A percentile compares a stretch with the other conserved stretches of the same genome.
These are phyloP conservation scores for Setipinna tenuifilis DNA, from an alignment of 2,797 vertebrate genomes.

Conservation along the genomic window DNA sequence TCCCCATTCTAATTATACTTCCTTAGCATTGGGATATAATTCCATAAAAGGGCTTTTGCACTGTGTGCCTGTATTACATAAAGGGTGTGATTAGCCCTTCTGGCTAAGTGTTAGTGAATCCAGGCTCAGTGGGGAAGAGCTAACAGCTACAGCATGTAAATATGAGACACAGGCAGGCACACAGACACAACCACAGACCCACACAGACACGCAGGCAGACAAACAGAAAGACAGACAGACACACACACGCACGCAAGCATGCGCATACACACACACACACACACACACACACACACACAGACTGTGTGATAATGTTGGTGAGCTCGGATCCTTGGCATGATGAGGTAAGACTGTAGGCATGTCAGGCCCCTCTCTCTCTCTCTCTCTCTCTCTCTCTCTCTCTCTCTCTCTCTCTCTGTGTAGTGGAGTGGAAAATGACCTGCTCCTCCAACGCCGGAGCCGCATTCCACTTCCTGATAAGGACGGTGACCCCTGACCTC, in stretches of 20 bases:
- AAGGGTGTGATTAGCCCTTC: background rate
- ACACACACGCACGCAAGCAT: background rate
- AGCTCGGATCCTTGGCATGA: background rate
- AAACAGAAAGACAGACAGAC: background rate
- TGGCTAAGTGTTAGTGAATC: background rate
- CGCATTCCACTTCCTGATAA: conserved; percentile 23
- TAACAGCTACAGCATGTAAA: background rate
- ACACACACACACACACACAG: background rate
- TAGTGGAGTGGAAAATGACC: background rate
- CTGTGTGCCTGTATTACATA: background rate
- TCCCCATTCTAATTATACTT: background rate
- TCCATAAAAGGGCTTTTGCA: conserved; percentile 14
- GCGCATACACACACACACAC: conserved; percentile 3
- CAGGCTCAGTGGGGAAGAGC: background rate
- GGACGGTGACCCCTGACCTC: background rate
- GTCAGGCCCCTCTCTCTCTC: background rate
- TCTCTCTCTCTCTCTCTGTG: background rate
- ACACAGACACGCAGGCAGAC: background rate
- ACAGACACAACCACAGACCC: background rate
- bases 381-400: background rate
- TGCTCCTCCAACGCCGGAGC: background rate
- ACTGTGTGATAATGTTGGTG: background rate
- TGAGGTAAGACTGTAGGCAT: conserved; percentile 7
- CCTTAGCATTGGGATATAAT: background rate
- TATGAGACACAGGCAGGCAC: background rate